Conservation (phyloP, 1,140 invertebrate genomes). For the roundworm (Caenorhabditis elegans) region WBcel235 BX284604.4:15182001-15182500, state of each 20-base stretch:
- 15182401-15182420: not conserved
- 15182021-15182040: not conserved
- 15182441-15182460: too few species aligned
- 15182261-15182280: not conserved
- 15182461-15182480: too few species aligned
- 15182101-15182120: slow-evolving; percentile 7
- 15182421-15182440: not conserved
- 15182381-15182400: not conserved
- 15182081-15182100: not conserved
- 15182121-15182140: not conserved
- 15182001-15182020: slow-evolving; percentile 4
- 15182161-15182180: not conserved
- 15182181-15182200: not conserved
- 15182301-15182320: not conserved
- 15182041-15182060: slow-evolving; percentile 5
- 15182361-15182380: not conserved
- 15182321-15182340: not conserved
- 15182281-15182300: not conserved
- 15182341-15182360: not conserved
- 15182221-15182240: not conserved
- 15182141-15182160: not conserved
- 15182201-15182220: not conserved
- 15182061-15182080: slow-evolving; percentile 6
- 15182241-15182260: not conserved
- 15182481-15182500: too few species aligned